Base-by-base conservation (phyloP, 2,888 invertebrate genomes). In the Diploptera punctata region DNA sequence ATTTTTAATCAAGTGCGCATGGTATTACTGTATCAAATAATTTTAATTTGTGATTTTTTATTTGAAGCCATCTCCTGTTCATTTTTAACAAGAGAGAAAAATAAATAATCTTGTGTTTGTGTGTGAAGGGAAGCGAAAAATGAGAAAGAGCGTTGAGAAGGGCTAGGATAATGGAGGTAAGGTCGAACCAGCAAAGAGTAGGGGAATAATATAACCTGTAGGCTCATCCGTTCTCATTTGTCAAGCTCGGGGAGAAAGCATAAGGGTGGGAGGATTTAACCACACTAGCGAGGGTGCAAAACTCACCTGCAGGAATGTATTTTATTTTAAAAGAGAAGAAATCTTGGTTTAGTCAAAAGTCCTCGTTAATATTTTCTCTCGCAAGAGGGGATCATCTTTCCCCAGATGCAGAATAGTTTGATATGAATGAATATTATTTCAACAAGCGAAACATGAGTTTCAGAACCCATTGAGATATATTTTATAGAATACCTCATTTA, bases 201-300 rank as follows among this genome's bases (percentile, higher is more conserved):
- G 62, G 62, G 65, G 62, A 52, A 61, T 68, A 44, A 69, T 61
- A 49, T 69, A 73, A 73, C 72, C 69, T 73, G 65, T 65, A 73
- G 69, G 18, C 68, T 68, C 69, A 73, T 73, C 69, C 72, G 52
- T 69, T 69, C 72, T 73, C 72, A 73, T 73, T 73, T 73, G 69
- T 65, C 72, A 73, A 68, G 61, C n/a, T 29, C 70, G 62, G 33
- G 24, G 43, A 19, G 43, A 10, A 21, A 10, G 24, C 2, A 24
- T 24, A 10, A 1, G 0, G 52, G 1, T 5, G 24, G 2, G 18
- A 3, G 52, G 24, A 24, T 21, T 49, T 49, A 49, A 49, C 49
- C 21, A 49, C 24, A 5, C 52, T 19, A 24, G 3, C 5, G 38
- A 38, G 38, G 38, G 7, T 52, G 16, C 24, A 24, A 10, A 3